A percentile compares a stretch with the other conserved stretches of the same genome.
These are phyloP conservation scores for Capra hircus DNA, from an alignment of 2,113 vertebrate genomes.

Conservation along the genomic window DNA sequence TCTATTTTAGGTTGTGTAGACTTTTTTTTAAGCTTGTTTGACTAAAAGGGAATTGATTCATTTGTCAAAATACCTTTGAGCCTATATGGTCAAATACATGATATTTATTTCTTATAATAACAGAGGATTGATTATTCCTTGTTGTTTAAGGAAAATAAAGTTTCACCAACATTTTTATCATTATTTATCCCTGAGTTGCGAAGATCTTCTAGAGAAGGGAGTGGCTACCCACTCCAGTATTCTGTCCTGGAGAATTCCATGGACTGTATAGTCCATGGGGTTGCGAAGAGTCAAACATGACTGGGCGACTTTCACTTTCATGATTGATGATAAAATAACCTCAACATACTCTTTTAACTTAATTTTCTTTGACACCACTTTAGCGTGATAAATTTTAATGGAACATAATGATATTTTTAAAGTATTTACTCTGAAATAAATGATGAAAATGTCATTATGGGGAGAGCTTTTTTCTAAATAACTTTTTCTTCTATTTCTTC, in stretches of 20 bases:
- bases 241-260: not conserved
- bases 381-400: not conserved
- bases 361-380: not conserved
- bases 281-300: not conserved
- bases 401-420: not conserved
- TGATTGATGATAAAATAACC: not conserved
- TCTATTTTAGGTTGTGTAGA: not conserved
- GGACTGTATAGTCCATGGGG: not conserved
- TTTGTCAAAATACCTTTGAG: not conserved
- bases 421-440: not conserved
- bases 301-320: not conserved
- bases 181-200: not conserved
- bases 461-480: not conserved
- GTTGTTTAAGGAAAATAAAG: not conserved
- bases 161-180: not conserved
- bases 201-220: not conserved
- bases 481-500: not conserved
- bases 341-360: not conserved
- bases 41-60: not conserved
- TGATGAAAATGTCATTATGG: not conserved
- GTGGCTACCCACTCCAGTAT: not conserved
- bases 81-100: not conserved
- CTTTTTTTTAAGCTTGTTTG: not conserved
- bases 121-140: not conserved
- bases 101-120: not conserved